Percentiles rank a stretch among this genome's conserved stretches.
Evolutionary conservation across 2,113 vertebrate genomes (phyloP).

Genomic region (Stomatorhinus ivindoensis): DNA sequence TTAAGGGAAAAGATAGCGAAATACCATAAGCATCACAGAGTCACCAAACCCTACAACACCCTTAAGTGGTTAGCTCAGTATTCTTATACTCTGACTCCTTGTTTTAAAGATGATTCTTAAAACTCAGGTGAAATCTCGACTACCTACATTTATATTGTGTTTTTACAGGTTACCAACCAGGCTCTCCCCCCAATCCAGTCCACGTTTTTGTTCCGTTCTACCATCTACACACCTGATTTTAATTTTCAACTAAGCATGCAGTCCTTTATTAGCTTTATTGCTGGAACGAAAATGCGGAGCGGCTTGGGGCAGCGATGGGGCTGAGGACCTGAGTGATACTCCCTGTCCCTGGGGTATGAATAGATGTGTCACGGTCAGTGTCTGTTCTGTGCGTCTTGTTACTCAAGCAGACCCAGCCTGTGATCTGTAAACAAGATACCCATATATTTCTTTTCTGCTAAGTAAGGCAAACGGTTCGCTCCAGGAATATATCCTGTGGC

Average conservation of each 20-base stretch:
- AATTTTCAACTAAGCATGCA: neutral
- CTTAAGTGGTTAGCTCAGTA: neutral
- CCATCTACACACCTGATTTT: neutral
- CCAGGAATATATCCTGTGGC: constrained; percentile 55
- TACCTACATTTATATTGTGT: neutral
- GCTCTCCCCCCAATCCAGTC: neutral
- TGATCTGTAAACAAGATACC: constrained; percentile 6
- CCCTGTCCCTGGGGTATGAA: neutral
- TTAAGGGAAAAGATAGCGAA: neutral
- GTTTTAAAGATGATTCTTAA: neutral
- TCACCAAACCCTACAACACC: neutral
- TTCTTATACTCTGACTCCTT: neutral
- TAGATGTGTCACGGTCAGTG: neutral
- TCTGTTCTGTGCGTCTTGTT: neutral
- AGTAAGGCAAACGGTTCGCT: constrained; percentile 54
- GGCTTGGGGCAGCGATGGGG: neutral
- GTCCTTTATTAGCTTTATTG: neutral
- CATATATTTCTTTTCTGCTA: constrained; percentile 41
- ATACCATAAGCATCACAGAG: neutral
- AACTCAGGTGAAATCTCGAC: neutral
- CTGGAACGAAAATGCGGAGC: neutral
- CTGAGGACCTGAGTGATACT: neutral
- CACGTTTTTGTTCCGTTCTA: neutral
- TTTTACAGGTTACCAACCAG: neutral
- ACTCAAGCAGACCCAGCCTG: neutral